A percentile compares a stretch with the other conserved stretches of the same genome.
Conservation (phyloP, 2,797 vertebrate species). For the Acanthurus leucopareius region DNA sequence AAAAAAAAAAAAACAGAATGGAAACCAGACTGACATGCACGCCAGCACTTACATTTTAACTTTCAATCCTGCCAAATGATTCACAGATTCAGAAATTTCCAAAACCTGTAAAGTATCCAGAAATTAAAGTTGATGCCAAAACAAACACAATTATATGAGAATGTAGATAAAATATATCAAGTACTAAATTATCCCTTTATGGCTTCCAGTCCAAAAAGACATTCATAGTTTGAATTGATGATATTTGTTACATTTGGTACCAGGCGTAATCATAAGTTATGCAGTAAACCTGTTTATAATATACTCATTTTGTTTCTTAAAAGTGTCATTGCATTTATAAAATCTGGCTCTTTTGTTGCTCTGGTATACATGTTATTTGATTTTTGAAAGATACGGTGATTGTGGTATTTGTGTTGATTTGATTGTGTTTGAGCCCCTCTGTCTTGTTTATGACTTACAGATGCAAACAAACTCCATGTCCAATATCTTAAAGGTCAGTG, state of each 20-base stretch:
- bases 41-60: conserved; percentile 14
- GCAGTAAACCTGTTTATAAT: background rate
- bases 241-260: background rate
- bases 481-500: conserved; percentile 42
- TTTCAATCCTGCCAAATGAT: conserved; percentile 27
- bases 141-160: background rate
- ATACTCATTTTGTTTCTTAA: background rate
- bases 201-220: background rate
- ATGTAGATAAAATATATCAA: background rate
- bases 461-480: conserved; percentile 26
- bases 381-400: conserved; percentile 4
- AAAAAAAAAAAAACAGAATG: background rate
- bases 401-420: conserved; percentile 36
- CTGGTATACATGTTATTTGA: conserved; percentile 1
- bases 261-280: background rate
- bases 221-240: background rate
- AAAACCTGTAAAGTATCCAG: conserved; percentile 13
- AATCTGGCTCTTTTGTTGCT: background rate
- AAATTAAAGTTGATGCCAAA: conserved; percentile 15
- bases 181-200: background rate
- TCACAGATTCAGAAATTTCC: conserved; percentile 11
- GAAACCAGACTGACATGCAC: conserved; percentile 14
- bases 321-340: background rate
- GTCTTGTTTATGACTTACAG: conserved; percentile 47
- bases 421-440: background rate